Conservation (phyloP, 1,140 invertebrate genomes). For the Acromyrmex heyeri region DNA sequence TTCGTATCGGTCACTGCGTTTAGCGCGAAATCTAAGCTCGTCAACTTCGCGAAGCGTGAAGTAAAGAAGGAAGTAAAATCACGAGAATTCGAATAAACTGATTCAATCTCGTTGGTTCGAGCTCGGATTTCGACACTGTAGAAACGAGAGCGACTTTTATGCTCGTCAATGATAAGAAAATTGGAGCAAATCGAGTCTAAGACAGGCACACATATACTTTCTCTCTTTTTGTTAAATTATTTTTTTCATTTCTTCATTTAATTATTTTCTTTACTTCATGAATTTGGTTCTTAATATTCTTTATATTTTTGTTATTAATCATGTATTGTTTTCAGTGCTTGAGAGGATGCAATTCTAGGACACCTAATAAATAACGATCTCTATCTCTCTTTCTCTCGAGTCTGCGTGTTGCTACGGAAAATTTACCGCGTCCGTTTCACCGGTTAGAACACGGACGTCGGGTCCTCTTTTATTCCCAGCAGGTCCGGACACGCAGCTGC, state of each 20-base stretch:
- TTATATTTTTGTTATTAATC: no score
- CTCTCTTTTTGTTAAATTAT: background rate
- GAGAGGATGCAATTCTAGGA: no score
- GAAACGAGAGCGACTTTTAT: slow-evolving; percentile 12
- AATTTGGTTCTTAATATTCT: no score
- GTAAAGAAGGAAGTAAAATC: background rate
- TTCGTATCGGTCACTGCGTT: background rate
- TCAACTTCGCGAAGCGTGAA: background rate
- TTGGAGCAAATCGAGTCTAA: background rate
- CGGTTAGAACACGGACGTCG: background rate
- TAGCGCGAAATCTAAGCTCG: background rate
- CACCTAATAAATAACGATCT: no score
- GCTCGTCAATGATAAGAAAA: slow-evolving; percentile 4
- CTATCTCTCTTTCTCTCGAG: background rate
- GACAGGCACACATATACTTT: no score
- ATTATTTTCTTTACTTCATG: no score
- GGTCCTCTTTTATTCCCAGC: slow-evolving; percentile 1
- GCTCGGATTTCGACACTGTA: background rate
- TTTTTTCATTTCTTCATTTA: no score
- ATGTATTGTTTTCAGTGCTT: no score
- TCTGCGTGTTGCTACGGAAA: background rate
- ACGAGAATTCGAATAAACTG: background rate
- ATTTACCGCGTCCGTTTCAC: slow-evolving; percentile 1
- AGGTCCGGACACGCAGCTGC: slow-evolving; percentile 12
- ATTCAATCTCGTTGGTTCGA: background rate